Percentiles rank a stretch among this genome's conserved stretches.
phyloP scores from a whole-genome alignment of 2,797 vertebrate genomes.

The Bufotes viridis region DNA sequence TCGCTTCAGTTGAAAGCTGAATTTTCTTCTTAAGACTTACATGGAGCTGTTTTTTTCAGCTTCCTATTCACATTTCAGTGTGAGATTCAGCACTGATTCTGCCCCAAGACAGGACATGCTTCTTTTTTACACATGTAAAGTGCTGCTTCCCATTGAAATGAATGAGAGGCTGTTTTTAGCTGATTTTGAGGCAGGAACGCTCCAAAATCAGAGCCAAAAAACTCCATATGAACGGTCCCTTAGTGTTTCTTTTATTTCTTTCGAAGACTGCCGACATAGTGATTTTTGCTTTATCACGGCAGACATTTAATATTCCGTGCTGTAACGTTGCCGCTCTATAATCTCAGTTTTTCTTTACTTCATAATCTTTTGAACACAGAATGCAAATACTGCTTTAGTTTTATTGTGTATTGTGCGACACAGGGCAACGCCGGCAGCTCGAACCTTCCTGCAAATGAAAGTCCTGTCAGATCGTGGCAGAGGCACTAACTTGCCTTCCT shows the following conservation, averaged over 20 bases:
- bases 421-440: slow-evolving; percentile 9
- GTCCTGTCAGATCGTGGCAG: slow-evolving; percentile 15
- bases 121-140: too few species aligned
- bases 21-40: too few species aligned
- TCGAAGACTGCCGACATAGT: neutral
- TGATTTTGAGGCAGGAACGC: too few species aligned
- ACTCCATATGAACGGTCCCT: neutral
- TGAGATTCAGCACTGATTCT: too few species aligned
- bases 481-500: neutral
- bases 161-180: too few species aligned
- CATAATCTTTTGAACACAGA: slow-evolving; percentile 34
- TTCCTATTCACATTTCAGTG: too few species aligned
- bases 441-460: slow-evolving; percentile 14
- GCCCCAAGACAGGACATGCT: too few species aligned
- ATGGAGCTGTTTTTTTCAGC: too few species aligned
- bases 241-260: neutral
- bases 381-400: neutral
- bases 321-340: slow-evolving; percentile 2
- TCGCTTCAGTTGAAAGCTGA: too few species aligned
- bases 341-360: slow-evolving; percentile 5
- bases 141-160: too few species aligned
- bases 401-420: slow-evolving; percentile 41
- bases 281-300: slow-evolving; percentile 9
- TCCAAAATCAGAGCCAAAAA: neutral
- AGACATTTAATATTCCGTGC: slow-evolving; percentile 28